Percentiles rank a stretch among this genome's conserved stretches.
phyloP scores from a whole-genome alignment of 2,888 invertebrate species.

The Caenorhabditis sp. region DNA sequence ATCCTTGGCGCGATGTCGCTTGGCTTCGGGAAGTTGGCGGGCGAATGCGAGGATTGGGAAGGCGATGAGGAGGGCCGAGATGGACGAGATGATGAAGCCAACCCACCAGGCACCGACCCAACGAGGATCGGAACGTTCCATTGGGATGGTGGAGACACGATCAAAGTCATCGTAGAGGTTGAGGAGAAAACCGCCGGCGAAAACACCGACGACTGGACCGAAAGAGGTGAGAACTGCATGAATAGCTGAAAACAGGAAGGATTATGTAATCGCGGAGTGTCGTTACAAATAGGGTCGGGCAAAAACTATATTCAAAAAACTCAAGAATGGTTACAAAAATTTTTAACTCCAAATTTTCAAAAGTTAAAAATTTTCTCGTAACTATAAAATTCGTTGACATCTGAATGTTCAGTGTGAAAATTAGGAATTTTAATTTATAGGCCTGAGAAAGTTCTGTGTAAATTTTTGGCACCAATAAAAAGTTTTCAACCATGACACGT shows the following conservation, averaged over 20 bases:
- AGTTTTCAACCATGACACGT: no score
- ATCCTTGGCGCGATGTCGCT: constrained; percentile 66
- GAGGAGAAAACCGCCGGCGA: constrained; percentile 84
- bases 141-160: constrained; percentile 71
- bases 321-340: no score
- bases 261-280: background rate
- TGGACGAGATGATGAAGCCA: constrained; percentile 73
- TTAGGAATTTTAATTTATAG: no score
- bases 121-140: constrained; percentile 62
- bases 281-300: background rate
- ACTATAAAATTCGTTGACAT: no score
- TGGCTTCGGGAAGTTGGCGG: constrained; percentile 70
- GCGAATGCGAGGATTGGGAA: constrained; percentile 72
- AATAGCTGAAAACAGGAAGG: constrained; percentile 52
- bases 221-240: constrained; percentile 77
- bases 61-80: constrained; percentile 72
- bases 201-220: constrained; percentile 85
- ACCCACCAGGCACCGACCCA: constrained; percentile 75
- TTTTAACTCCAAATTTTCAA: background rate
- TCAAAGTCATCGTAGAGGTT: constrained; percentile 81
- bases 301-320: no score
- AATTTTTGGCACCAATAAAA: no score
- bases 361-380: no score
- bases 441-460: no score
- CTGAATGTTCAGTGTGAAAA: no score